Evolutionary conservation across 2,113 vertebrate species (phyloP), one percentile per base, ranked within the genome.

Genomic region (Syrrhaptes paradoxus): DNA sequence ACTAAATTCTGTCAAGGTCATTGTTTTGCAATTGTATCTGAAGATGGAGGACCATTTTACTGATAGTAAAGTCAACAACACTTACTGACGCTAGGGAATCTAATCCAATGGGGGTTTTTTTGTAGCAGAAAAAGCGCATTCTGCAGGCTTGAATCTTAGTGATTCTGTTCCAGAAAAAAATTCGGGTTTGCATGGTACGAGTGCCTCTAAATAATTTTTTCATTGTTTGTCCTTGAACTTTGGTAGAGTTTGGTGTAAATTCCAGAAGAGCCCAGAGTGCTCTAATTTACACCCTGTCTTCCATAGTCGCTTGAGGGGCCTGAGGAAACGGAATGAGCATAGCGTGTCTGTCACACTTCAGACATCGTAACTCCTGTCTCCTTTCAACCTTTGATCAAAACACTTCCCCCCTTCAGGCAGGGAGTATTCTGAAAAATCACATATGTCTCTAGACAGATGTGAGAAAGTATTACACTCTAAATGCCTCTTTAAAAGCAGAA

Each of bases 391-490:
- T 72, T 68, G 52, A 57, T 83, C 20, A 22, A 59, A 85, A 52
- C 38, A 9, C 32, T 91, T 91, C 3, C 16, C 11, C 21, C 4
- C 29, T 70, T 43, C 48, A 63, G 65, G 65, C 1, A 0, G 51
- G 49, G 18, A 49, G 20, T 25, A 31, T 79, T 88, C 26, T 79
- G 67, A 80, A n/a, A 43, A 81, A 54, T 80, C 49, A 41, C 1
- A 1, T 76, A 17, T 32, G n/a, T 92, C 3, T 2, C 63, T 1
- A 57, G 48, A 7, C 19, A 57, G 0, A 29, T 36, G 18, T 2
- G 6, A 90, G 31, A 22, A 62, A 66, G 4, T 12, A 21, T 83
- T 58, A 6, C 46, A 8, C 38, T 83, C 32, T 54, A 65, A 71
- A 66, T 46, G 29, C 55, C 20, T 71, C 16, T 73, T 90, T 32